Conservation (phyloP, 2,888 invertebrate genomes). For the Pristionchus exspectatus region DNA sequence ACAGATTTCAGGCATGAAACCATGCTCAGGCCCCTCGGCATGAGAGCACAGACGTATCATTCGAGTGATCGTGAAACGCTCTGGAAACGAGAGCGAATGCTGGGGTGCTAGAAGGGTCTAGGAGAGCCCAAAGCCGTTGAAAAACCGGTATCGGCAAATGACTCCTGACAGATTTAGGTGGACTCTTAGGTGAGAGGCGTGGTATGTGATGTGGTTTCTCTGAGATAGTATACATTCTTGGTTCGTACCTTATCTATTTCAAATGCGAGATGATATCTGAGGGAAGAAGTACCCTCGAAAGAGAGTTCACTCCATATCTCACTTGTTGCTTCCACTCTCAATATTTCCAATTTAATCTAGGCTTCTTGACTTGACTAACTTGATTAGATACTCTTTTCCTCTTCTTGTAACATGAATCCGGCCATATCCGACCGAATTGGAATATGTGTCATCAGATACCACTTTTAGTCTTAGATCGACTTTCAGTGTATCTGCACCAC, state of each 20-base stretch:
- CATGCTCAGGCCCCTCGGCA: too few species aligned
- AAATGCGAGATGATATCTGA: constrained; percentile 22
- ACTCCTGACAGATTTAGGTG: too few species aligned
- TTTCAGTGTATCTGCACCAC: background rate
- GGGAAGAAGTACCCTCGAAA: background rate
- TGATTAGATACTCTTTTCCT: background rate
- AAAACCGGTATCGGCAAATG: too few species aligned
- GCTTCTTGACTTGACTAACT: background rate
- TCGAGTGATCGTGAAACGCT: too few species aligned
- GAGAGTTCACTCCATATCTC: background rate
- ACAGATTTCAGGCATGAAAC: too few species aligned
- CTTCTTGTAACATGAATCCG: background rate
- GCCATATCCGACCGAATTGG: background rate
- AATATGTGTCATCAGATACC: background rate
- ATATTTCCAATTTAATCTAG: background rate
- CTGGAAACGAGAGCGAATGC: too few species aligned
- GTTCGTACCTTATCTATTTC: background rate
- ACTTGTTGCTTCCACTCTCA: background rate
- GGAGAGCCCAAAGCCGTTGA: too few species aligned
- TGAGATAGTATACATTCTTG: background rate
- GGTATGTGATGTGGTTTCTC: too few species aligned
- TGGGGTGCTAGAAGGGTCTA: too few species aligned
- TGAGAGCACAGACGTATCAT: too few species aligned
- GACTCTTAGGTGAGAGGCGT: too few species aligned
- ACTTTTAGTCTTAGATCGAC: background rate